Percentiles rank a stretch among this genome's conserved stretches.
These are phyloP conservation scores for Mythimna albipuncta DNA, from an alignment of 2,888 invertebrate genomes.

Conservation along the genomic window DNA sequence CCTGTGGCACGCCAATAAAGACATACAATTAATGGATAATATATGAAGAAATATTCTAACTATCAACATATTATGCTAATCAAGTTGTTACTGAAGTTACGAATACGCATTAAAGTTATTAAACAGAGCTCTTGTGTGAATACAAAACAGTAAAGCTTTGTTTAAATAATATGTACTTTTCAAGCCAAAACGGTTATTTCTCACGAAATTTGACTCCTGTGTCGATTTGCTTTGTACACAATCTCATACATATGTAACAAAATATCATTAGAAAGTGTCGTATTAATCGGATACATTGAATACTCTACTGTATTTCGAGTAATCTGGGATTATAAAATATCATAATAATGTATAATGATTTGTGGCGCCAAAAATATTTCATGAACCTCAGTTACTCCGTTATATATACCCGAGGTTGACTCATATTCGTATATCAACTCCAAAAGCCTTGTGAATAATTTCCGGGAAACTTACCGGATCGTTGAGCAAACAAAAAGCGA, in stretches of 20 bases:
- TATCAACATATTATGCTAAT: constrained; percentile 49
- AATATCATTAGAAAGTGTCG: constrained; percentile 33
- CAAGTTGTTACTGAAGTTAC: constrained; percentile 31
- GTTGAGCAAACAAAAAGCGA: constrained; percentile 57
- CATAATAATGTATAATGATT: not conserved
- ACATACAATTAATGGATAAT: constrained; percentile 25
- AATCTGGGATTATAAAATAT: not conserved
- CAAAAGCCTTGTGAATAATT: constrained; percentile 48
- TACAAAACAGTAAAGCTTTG: constrained; percentile 60
- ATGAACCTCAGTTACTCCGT: constrained; percentile 14
- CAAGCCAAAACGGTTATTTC: constrained; percentile 64
- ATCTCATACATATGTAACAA: constrained; percentile 41
- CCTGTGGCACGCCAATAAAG: constrained; percentile 38
- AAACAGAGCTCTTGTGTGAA: constrained; percentile 44
- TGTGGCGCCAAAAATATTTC: not conserved
- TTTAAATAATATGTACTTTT: constrained; percentile 67
- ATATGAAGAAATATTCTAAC: constrained; percentile 41
- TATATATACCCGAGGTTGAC: constrained; percentile 48
- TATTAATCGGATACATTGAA: not conserved
- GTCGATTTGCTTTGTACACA: constrained; percentile 55
- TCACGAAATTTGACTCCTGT: constrained; percentile 69
- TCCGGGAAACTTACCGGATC: constrained; percentile 56
- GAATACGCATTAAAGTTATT: constrained; percentile 45
- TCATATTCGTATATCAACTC: constrained; percentile 44
- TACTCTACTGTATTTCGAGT: not conserved